phyloP scores from a whole-genome alignment of 2,797 vertebrate species.

The Hapalemur alaotrensis region DNA sequence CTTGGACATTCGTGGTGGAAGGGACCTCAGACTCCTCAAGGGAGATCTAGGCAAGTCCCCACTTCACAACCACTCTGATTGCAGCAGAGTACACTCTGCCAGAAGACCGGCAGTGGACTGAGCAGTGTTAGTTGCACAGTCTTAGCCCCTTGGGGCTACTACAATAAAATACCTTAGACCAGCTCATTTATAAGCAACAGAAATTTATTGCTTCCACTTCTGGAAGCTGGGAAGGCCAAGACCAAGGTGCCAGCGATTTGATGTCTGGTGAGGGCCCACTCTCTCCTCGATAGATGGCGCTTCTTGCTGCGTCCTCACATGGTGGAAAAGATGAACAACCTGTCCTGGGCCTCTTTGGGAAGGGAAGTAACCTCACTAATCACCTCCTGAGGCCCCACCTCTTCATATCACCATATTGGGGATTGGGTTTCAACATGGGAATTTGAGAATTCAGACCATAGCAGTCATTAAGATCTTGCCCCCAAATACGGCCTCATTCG shows the following conservation, averaged over 20 bases:
- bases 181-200: background rate
- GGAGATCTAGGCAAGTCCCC: background rate
- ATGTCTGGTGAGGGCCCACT: background rate
- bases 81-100: background rate
- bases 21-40: background rate
- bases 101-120: rapidly evolving
- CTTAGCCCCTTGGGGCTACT: background rate
- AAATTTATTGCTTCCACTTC: background rate
- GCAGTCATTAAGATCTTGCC: background rate
- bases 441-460: background rate
- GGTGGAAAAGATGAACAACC: background rate
- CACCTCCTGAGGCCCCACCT: background rate
- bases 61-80: background rate
- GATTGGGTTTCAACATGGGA: background rate
- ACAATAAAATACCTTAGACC: background rate
- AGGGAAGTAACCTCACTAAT: background rate
- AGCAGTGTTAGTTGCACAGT: background rate
- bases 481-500: background rate
- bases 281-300: background rate
- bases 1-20: background rate
- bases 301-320: background rate
- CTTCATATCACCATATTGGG: background rate
- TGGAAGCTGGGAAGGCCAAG: background rate
- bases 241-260: background rate
- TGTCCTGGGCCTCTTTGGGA: background rate